Evolutionary conservation across 1,140 invertebrate genomes (phyloP), one percentile per base, ranked within the genome.

Genomic region (Dolichoris vasculosae): DNA sequence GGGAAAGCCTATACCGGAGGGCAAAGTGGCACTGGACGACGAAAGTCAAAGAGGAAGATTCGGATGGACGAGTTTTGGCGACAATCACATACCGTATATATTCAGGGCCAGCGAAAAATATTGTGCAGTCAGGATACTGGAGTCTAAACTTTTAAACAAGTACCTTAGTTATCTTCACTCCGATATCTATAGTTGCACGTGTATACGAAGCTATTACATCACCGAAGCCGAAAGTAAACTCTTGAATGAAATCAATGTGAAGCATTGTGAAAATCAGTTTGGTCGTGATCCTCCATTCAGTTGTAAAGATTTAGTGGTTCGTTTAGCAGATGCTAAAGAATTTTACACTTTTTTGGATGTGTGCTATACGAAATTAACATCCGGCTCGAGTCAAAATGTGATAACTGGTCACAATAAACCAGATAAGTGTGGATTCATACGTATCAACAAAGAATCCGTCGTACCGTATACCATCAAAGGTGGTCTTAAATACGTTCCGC

Each of bases 371-470:
- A 97, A 98, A 91, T 92, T 98, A 81, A 94, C 96, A 46, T 93
- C 94, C 59, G 91, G 89, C 35, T 94, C 94, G 35, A 95, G 94
- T 88, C 94, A 95, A 13, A 96, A 95, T 87, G 94, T 95, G 20
- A 75, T 88, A 2, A 80, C 82, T 15, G 91, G 89, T 84, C 88
- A 93, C 9, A 84, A 79, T 55, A 92, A 94, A 48, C 95, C 95
- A 86, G 96, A 97, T 90, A 96, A 97, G 88, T 98, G 98, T 93
- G 98, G 98, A 73, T 99, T 99, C 92, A 97, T 98, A 87, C 95
- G 97, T 73, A 98, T 99, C 86, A 98, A 99, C 91, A 97, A 97
- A 90, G 98, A 98, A 89, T 97, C 97, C 0, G 97, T 99, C 48
- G 97, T 99, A 73, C 98, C 98, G 7, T 99, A 98, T 90, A 98